A percentile compares a stretch with the other conserved stretches of the same genome.
These are phyloP conservation scores for Leptoclinus maculatus DNA, from an alignment of 2,797 vertebrate species.

Conservation along the genomic window DNA sequence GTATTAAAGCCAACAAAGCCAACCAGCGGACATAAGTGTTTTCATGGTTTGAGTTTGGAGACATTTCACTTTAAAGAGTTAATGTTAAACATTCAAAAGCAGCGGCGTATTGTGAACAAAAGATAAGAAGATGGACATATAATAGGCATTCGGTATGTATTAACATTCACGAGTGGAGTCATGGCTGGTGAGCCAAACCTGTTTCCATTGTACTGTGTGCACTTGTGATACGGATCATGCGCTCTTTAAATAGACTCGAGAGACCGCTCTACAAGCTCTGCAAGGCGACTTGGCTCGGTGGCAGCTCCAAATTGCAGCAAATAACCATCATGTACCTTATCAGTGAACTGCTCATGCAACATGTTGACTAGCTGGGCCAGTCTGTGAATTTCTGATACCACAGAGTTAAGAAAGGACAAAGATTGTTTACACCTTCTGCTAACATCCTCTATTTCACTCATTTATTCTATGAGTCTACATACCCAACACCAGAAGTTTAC, in stretches of 20 bases:
- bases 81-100: slow-evolving; percentile 40
- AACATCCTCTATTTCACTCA: background rate
- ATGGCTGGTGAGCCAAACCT: slow-evolving; percentile 47
- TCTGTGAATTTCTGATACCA: background rate
- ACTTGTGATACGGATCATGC: slow-evolving; percentile 16
- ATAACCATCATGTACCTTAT: background rate
- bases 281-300: background rate
- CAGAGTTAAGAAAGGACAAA: slow-evolving; percentile 8
- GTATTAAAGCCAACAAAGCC: background rate
- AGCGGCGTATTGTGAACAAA: slow-evolving; percentile 15
- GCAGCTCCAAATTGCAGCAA: background rate
- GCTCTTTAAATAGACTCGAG: background rate
- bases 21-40: background rate
- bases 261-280: background rate
- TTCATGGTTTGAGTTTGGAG: slow-evolving; percentile 1
- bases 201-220: slow-evolving; percentile 34
- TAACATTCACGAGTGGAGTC: slow-evolving; percentile 54
- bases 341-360: background rate
- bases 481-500: background rate
- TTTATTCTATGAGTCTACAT: background rate
- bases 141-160: slow-evolving; percentile 29
- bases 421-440: background rate
- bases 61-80: slow-evolving; percentile 9
- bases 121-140: slow-evolving; percentile 34
- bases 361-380: background rate